These are phyloP conservation scores for Apus apus DNA, from an alignment of 2,113 vertebrate genomes.

Conservation along the genomic window DNA sequence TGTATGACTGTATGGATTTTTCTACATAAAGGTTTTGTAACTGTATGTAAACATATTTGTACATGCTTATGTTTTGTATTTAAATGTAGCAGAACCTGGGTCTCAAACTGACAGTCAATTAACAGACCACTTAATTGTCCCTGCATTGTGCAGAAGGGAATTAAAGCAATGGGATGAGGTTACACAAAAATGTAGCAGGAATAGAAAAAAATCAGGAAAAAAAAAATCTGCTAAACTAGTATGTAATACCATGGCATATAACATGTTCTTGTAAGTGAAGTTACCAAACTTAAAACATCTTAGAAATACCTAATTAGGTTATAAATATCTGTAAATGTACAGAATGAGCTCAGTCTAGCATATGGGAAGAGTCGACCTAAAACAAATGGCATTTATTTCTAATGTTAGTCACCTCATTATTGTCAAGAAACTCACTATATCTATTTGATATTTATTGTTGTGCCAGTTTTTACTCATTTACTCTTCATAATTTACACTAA, in stretches of 20 bases:
- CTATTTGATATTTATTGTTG: background rate
- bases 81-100: background rate
- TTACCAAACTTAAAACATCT: background rate
- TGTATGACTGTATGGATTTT: background rate
- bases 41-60: background rate
- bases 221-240: background rate
- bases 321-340: background rate
- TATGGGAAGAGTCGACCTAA: background rate
- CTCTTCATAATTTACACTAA: background rate
- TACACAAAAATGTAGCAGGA: background rate
- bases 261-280: background rate
- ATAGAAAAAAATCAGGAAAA: background rate
- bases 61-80: background rate
- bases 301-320: background rate
- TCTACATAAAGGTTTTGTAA: background rate
- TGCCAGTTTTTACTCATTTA: background rate
- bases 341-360: conserved; percentile 12
- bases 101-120: background rate
- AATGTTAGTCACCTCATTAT: background rate
- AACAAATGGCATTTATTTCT: background rate
- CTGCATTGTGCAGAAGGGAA: background rate
- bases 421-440: background rate
- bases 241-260: background rate
- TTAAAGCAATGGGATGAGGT: background rate
- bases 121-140: background rate